Evolutionary conservation across 2,113 vertebrate species (phyloP).

Genomic region (Serilophus lunatus): DNA sequence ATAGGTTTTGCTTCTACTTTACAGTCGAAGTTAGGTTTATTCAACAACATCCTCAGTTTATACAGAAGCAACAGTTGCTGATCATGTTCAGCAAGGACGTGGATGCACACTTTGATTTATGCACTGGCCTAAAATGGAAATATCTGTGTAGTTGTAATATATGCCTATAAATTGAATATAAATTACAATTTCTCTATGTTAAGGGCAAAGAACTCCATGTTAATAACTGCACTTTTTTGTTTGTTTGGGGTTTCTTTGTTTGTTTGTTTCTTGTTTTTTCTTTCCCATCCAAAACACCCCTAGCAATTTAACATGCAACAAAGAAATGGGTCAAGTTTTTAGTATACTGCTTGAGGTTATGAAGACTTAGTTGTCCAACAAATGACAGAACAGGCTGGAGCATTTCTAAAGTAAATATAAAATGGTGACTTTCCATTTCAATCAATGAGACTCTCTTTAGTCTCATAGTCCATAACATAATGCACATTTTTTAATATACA

Average conservation of each 20-base stretch:
- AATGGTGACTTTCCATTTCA: neutral
- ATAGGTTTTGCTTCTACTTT: neutral
- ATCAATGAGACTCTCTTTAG: neutral
- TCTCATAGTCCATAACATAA: neutral
- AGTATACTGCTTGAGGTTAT: neutral
- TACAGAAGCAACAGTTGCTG: neutral
- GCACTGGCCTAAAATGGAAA: neutral
- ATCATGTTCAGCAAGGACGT: neutral
- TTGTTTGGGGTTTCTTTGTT: no score
- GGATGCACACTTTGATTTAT: neutral
- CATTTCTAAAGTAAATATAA: neutral
- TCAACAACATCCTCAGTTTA: neutral
- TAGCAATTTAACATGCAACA: neutral
- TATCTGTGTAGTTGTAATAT: neutral
- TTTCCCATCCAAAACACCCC: neutral
- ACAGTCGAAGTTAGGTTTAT: neutral
- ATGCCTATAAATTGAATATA: neutral
- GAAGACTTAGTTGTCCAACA: neutral
- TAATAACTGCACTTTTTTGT: neutral
- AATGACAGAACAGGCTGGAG: neutral
- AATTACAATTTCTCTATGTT: neutral
- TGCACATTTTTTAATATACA: neutral
- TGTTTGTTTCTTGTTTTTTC: neutral
- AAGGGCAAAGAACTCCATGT: neutral
- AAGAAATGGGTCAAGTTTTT: neutral